Evolutionary conservation across 2,888 invertebrate species (phyloP).

Genomic region (Eremobia ochroleuca): DNA sequence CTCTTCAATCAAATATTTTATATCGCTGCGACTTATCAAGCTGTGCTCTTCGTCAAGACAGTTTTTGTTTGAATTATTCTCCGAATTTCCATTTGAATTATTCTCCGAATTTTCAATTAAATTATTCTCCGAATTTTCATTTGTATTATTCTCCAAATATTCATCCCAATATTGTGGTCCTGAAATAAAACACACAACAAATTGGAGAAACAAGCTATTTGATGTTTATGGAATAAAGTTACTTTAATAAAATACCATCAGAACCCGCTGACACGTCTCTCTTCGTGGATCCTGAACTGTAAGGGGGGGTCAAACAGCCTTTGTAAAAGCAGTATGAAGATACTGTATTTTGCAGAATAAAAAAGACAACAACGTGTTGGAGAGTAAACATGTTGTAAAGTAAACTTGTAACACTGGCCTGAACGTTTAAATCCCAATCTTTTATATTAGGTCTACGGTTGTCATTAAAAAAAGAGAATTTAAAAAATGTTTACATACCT

Average conservation of each 20-base stretch:
- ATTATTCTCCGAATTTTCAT: no score
- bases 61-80: not conserved
- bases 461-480: constrained; percentile 26
- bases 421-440: not conserved
- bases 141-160: no score
- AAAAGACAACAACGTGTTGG: constrained; percentile 22
- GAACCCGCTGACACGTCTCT: not conserved
- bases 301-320: not conserved
- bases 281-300: not conserved
- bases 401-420: not conserved
- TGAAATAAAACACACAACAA: constrained; percentile 8
- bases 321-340: not conserved
- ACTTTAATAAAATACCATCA: constrained; percentile 6
- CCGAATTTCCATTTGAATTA: not conserved
- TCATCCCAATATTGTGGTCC: not conserved
- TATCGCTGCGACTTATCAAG: constrained; percentile 64
- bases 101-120: no score
- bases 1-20: constrained; percentile 70
- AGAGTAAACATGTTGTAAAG: constrained; percentile 43
- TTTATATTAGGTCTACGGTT: constrained; percentile 34
- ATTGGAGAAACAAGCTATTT: not conserved
- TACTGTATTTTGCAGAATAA: constrained; percentile 24
- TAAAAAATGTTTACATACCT: not conserved
- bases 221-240: not conserved
- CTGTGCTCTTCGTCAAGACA: constrained; percentile 55